Conservation (phyloP, 2,797 vertebrate genomes). For the Zenarchopterus dispar region DNA sequence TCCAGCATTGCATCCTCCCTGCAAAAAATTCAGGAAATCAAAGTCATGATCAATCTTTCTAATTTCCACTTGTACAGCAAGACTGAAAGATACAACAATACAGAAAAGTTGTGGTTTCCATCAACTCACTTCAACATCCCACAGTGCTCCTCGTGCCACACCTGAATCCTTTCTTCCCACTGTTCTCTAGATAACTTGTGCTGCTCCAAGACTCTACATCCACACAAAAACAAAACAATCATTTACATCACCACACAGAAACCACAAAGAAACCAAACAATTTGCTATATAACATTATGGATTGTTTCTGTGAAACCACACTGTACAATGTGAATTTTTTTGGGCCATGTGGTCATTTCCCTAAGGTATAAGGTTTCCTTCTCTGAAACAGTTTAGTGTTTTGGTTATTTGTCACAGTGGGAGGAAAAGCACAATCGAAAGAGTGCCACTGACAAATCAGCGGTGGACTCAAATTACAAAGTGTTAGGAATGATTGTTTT, state of each 20-base stretch:
- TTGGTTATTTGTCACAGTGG: no score
- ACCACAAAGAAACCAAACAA: not conserved
- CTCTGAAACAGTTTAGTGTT: no score
- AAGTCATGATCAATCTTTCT: rapidly evolving
- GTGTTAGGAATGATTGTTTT: no score
- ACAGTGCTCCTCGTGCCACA: slow-evolving; percentile 95
- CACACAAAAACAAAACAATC: not conserved
- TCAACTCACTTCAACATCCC: slow-evolving; percentile 93
- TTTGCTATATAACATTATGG: not conserved
- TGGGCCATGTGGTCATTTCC: not conserved
- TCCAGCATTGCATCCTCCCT: slow-evolving; percentile 96
- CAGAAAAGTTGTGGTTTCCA: not conserved
- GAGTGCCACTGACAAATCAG: no score
- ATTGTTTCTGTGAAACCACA: not conserved
- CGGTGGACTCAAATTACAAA: no score
- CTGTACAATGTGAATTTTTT: not conserved
- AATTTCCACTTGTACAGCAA: not conserved
- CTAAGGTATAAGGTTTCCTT: no score
- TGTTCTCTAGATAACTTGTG: slow-evolving; percentile 94
- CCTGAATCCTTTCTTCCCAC: slow-evolving; percentile 98
- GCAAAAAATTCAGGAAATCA: not conserved
- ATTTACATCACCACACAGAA: not conserved
- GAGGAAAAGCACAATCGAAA: no score
- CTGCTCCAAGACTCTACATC: slow-evolving; percentile 91
- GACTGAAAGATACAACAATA: not conserved